Evolutionary conservation across 1,140 invertebrate species (phyloP).

Genomic region (Penaeus vannamei): DNA sequence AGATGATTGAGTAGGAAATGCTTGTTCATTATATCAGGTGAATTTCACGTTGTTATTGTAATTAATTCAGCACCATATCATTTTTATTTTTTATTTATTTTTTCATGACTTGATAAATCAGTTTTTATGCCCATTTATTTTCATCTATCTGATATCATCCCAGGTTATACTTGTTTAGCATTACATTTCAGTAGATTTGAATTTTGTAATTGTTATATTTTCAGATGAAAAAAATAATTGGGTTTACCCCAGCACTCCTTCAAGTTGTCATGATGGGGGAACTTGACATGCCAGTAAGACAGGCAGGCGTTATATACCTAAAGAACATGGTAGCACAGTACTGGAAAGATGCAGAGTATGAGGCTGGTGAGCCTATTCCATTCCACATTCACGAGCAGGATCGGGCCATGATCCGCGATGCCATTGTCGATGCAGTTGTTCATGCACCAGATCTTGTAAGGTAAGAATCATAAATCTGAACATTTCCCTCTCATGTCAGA

Average conservation of each 20-base stretch:
- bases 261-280: conserved; percentile 93
- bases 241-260: conserved; percentile 92
- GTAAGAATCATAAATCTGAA: conserved; percentile 71
- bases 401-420: conserved; percentile 90
- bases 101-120: too few species aligned
- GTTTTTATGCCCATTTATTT: too few species aligned
- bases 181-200: background rate
- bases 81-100: too few species aligned
- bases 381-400: conserved; percentile 98
- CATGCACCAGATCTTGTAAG: conserved; percentile 91
- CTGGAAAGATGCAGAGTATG: conserved; percentile 89
- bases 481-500: background rate
- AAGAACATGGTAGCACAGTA: conserved; percentile 93
- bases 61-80: too few species aligned
- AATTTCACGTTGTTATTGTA: too few species aligned
- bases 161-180: background rate
- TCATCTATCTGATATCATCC: too few species aligned
- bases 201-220: conserved; percentile 68
- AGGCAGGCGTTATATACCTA: conserved; percentile 95
- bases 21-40: too few species aligned
- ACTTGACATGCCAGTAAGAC: conserved; percentile 91
- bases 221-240: conserved; percentile 95
- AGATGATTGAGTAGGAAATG: too few species aligned
- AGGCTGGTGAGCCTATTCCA: conserved; percentile 78
- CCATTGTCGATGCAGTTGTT: conserved; percentile 95